Evolutionary conservation across 2,888 invertebrate genomes (phyloP).

Genomic region (Ornithoptera priamus): DNA sequence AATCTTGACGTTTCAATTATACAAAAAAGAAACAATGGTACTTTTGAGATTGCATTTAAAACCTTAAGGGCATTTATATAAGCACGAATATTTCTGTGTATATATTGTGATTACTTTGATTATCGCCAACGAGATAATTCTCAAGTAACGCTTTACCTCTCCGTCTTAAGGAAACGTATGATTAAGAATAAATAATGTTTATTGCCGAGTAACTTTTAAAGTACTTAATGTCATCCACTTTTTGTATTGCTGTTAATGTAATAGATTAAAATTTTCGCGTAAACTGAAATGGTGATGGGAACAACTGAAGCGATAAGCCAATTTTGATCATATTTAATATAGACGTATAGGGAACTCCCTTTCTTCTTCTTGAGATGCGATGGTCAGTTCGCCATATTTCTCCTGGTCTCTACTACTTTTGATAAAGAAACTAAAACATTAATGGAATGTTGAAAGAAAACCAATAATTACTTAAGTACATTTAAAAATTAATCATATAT

Average conservation of each 20-base stretch:
- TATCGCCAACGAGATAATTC: conserved; percentile 32
- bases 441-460: too few species aligned
- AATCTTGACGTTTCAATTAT: conserved; percentile 45
- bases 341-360: too few species aligned
- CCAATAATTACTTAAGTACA: too few species aligned
- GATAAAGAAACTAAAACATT: too few species aligned
- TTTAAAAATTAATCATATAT: too few species aligned
- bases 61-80: conserved; percentile 43
- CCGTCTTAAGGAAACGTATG: conserved; percentile 32
- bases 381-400: too few species aligned
- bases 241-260: background rate
- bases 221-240: background rate
- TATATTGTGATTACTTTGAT: conserved; percentile 35
- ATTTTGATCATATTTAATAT: too few species aligned
- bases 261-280: background rate
- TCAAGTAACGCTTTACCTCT: conserved; percentile 23
- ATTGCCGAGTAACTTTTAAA: conserved; percentile 28
- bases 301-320: too few species aligned
- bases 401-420: too few species aligned
- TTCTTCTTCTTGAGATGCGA: too few species aligned
- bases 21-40: conserved; percentile 38
- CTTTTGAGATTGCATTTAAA: conserved; percentile 38
- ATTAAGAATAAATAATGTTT: conserved; percentile 43
- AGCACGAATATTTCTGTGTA: conserved; percentile 33
- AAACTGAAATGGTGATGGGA: too few species aligned